Evolutionary conservation across 2,888 invertebrate species (phyloP), one percentile per base, ranked within the genome.

Genomic region (Biston stratarius): DNA sequence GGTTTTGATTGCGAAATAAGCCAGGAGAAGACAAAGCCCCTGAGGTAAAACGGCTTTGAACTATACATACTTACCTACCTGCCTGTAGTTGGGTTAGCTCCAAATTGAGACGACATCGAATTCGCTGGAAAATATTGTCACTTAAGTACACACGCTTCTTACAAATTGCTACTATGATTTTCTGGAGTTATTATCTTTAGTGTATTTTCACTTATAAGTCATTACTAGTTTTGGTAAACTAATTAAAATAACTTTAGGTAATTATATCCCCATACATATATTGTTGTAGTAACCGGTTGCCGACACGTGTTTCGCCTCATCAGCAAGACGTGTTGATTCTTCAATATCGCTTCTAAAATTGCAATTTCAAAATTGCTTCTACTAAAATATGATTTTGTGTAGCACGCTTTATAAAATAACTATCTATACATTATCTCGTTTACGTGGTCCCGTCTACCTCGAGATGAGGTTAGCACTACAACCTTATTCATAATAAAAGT

Each of bases 1-100:
- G 75, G 76, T 74, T 74, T 79, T 83, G 83, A 84, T 85, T 83
- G 79, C 77, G 69, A 80, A 83, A 81, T 82, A 84, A 84, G 79
- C 81, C 79, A 74, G 74, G 77, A 76, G 77, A 80, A 80, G 79
- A 79, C 75, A 78, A 78, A 77, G 78, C 78, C 76, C 79, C 77
- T 73, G 70, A 63, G 78, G 77, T 80, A 76, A 2, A 24, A 75
- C 78, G 74, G 76, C 76, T 79, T 74, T 76, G 70, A 81, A 80
- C 78, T 79, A 79, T 81, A 71, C 73, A 69, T 75, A 74, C 67
- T 64, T 24, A 74, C 67, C 66, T 56, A 73, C 68, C 55, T 66
- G 59, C n/a, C 34, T 40, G 34, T 58, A 60, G 59, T 63, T 66
- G 47, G 57, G 61, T 57, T 61, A 51, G 52, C 57, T 61, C 45